Base-by-base conservation (phyloP, 2,888 invertebrate genomes). In the Asteroscopus sphinx region DNA sequence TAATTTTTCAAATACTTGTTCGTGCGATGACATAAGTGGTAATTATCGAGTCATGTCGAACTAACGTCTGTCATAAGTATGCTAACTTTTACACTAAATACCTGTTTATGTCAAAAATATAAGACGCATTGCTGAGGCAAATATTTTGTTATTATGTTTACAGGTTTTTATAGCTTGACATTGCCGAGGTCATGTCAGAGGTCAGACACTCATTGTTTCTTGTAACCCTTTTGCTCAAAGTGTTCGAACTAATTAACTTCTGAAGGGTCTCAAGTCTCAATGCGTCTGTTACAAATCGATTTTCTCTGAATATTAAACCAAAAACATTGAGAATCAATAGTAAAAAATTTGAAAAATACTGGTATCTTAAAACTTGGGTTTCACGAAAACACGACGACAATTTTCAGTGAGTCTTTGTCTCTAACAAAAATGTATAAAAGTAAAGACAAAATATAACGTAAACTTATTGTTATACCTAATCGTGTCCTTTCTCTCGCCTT, bases 21-120 rank as follows among this genome's bases (percentile, higher is more conserved):
- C 35, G 46, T 28, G 44, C 26, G 44, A 21, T 67, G 66, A 68
- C 40, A 68, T 62, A 68, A 66, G 55, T 40, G 68, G 9, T 25
- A 56, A 62, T 48, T 66, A 37, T 48, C 21, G n/a, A 45, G 16
- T 5, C 49, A 15, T 26, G 42, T 33, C 21, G 26, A 47, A 44
- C n/a, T 36, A 4, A 47, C 42, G 44, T 40, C 47, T 62, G 36
- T 9, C 47, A 30, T 5, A 56, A 12, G 32, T 17, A 9, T 52
- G 47, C 17, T 68, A 66, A 66, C 12, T 30, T 33, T 44, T 47
- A 26, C 17, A 26, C 30, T 40, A 56, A 56, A 62, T 42, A 49
- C n/a, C 16, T 30, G 25, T 32, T 13, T 48, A 32, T 32, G 26
- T 48, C 36, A 7, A 15, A 33, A 8, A 45, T 39, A 49, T 36